Evolutionary conservation across 2,113 vertebrate species (phyloP), one percentile per base, ranked within the genome.

Genomic region (Psilopogon haemacephalus): DNA sequence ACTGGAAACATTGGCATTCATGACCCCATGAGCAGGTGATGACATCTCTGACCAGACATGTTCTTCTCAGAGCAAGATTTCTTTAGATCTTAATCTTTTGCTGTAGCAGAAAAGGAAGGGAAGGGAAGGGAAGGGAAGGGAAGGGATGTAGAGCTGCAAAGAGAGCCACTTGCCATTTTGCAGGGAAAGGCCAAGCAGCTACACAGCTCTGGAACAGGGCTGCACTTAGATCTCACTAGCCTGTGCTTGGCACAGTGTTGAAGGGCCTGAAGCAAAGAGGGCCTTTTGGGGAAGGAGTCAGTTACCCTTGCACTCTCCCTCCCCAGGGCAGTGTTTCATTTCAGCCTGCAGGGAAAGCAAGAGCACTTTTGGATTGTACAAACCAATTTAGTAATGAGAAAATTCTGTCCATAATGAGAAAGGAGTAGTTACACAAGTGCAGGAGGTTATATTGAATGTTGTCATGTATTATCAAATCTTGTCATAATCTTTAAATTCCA

Each of bases 61-160:
- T 73, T 82, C 7, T 11, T 42, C 75, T 80, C 48, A 32, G 5
- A 4, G 26, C n/a, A 28, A 38, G 52, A 6, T 38, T 46, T 59
- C n/a, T 62, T 70, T 64, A 27, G 59, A 54, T n/a, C n/a, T n/a
- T n/a, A n/a, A n/a, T n/a, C n/a, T 40, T 68, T 23, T 67, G 40
- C 48, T 0, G 0, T 8, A 50, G 50, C 18, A 44, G 52, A n/a
- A 37, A 19, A 15, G 65, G 5, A 8, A 28, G 6, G 40, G 28
- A 18, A 28, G 46, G 37, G 42, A 19, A 15, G 65, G 5, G 9
- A 28, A 8, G 40, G 28, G 21, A 26, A 46, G 46, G 37, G 42
- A 19, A 15, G 10, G 21, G 24, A 56, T 40, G 26, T 50, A 89
- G 78, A 73, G 44, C 60, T 33, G 48, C 60, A 65, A 80, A 64